A percentile compares a stretch with the other conserved stretches of the same genome.
These are phyloP conservation scores for Marmota monax DNA, from an alignment of 2,113 vertebrate genomes.

Conservation along the genomic window DNA sequence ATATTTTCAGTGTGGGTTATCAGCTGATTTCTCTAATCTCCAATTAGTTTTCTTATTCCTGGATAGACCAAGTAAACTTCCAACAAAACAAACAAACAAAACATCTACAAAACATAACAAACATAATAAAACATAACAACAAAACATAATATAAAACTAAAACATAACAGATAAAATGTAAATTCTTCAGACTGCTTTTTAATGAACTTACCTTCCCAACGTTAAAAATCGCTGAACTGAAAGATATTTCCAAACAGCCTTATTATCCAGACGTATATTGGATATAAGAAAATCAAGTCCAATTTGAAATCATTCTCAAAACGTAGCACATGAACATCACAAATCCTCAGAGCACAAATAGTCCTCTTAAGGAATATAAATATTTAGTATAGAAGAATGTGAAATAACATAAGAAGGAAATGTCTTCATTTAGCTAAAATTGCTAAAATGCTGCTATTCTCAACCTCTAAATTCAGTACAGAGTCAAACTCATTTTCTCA, in stretches of 20 bases:
- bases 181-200: conserved; percentile 64
- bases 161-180: conserved; percentile 17
- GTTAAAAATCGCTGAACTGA: conserved; percentile 57
- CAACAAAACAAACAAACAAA: neutral
- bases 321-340: conserved; percentile 40
- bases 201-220: conserved; percentile 66
- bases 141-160: conserved; percentile 8
- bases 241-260: conserved; percentile 62
- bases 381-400: conserved; percentile 63
- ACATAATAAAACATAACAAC: neutral
- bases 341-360: conserved; percentile 52
- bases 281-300: conserved; percentile 46
- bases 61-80: neutral
- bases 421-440: conserved; percentile 60
- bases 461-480: conserved; percentile 63
- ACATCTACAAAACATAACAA: neutral
- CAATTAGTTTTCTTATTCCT: conserved; percentile 46
- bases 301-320: conserved; percentile 70
- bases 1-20: neutral
- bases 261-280: conserved; percentile 43
- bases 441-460: conserved; percentile 68
- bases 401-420: conserved; percentile 58
- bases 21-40: neutral
- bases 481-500: conserved; percentile 59
- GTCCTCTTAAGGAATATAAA: conserved; percentile 65